These are phyloP conservation scores for Chiloscyllium punctatum DNA, from an alignment of 2,797 vertebrate species.

Conservation along the genomic window DNA sequence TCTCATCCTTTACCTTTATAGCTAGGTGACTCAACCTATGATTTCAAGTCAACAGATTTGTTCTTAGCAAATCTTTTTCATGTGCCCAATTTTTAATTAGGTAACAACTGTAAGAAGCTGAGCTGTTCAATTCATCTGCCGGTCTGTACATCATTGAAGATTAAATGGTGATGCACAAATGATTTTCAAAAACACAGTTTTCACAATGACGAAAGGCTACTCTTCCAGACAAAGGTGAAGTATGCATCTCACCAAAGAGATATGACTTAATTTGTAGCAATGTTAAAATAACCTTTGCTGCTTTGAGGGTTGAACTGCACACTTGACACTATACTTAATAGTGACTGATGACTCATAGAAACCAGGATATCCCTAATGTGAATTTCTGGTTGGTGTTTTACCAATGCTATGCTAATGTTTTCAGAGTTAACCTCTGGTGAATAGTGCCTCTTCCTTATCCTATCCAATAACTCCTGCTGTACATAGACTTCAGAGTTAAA, in stretches of 20 bases:
- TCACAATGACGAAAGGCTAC: not conserved
- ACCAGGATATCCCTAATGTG: not conserved
- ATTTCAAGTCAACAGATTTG: not conserved
- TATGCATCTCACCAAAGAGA: not conserved
- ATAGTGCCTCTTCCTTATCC: not conserved
- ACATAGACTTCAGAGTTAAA: not conserved
- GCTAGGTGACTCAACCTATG: not conserved
- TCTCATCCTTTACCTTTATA: slow-evolving; percentile 19
- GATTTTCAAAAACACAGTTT: not conserved
- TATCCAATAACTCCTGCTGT: not conserved
- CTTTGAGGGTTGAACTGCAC: not conserved
- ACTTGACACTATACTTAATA: not conserved
- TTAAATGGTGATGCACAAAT: not conserved
- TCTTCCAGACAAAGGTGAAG: not conserved
- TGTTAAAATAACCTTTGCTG: not conserved
- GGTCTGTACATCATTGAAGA: not conserved
- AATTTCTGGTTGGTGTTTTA: not conserved
- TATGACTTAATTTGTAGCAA: not conserved
- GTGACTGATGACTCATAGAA: not conserved
- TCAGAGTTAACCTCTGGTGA: not conserved
- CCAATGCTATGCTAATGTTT: not conserved
- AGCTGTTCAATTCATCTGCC: not conserved
- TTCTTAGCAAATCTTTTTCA: not conserved
- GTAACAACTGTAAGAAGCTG: not conserved
- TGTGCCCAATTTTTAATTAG: not conserved